These are phyloP conservation scores for Nesogale talazaci DNA, from an alignment of 2,113 vertebrate genomes.

Conservation along the genomic window DNA sequence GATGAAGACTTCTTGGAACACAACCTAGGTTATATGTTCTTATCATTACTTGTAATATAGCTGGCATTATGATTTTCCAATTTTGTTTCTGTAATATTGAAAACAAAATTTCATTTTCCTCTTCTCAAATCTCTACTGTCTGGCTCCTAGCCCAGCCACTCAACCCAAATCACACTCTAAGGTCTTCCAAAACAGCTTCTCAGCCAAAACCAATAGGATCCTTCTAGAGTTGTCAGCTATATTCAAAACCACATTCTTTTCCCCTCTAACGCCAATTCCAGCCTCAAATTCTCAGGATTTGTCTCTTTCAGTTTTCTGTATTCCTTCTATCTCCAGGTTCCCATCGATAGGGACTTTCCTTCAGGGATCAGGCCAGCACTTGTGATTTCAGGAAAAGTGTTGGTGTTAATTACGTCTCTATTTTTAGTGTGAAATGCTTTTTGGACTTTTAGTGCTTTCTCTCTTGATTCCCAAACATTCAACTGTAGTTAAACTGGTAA, in stretches of 20 bases:
- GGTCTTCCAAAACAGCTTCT: constrained; percentile 71
- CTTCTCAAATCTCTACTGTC: constrained; percentile 49
- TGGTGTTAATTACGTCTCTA: background rate
- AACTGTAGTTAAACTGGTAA: background rate
- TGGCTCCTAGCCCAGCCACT: constrained; percentile 66
- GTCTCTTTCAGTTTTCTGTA: background rate
- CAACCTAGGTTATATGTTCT: background rate
- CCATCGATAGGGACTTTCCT: background rate
- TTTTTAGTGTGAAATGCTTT: background rate
- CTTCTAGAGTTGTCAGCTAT: constrained; percentile 59
- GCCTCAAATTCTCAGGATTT: constrained; percentile 3
- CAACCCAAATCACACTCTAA: constrained; percentile 69
- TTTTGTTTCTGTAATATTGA: constrained; percentile 60
- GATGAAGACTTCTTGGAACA: background rate
- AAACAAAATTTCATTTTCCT: constrained; percentile 54
- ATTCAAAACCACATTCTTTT: constrained; percentile 48
- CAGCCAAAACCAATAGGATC: constrained; percentile 67
- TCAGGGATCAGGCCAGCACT: background rate
- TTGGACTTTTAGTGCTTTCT: background rate
- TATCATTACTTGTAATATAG: constrained; percentile 38
- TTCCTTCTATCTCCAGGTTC: background rate
- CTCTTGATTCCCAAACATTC: background rate
- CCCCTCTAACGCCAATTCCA: constrained; percentile 3
- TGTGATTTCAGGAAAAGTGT: background rate
- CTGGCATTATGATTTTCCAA: background rate